A percentile compares a stretch with the other conserved stretches of the same genome.
phyloP scores from a whole-genome alignment of 2,113 vertebrate species.

The Corythoichthys intestinalis region DNA sequence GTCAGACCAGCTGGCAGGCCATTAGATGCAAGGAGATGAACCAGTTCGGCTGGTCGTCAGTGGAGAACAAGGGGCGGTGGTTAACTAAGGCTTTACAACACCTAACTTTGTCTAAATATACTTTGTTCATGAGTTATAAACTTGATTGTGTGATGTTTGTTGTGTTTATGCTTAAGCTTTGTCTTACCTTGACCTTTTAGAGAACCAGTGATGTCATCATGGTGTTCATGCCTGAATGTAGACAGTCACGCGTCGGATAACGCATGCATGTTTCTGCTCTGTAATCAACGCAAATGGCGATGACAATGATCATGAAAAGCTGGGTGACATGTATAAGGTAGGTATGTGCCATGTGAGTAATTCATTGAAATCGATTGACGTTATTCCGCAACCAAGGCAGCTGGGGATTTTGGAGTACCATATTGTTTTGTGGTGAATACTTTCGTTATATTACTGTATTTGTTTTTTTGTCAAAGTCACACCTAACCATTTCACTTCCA shows the following conservation, averaged over 20 bases:
- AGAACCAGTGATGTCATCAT: not conserved
- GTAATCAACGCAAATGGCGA: not conserved
- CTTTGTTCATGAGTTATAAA: not conserved
- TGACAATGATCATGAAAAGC: not conserved
- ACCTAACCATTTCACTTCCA: not conserved
- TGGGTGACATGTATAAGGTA: no score
- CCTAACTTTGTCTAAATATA: not conserved
- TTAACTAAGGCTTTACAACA: not conserved
- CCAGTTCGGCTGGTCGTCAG: constrained; percentile 49
- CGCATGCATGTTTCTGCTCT: not conserved
- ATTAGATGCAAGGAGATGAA: constrained; percentile 33
- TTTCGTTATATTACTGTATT: not conserved
- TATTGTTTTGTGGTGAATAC: not conserved
- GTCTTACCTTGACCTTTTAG: not conserved
- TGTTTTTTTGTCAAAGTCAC: not conserved
- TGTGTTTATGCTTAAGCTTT: not conserved
- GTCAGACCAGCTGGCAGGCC: constrained; percentile 51
- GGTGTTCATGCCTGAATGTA: not conserved
- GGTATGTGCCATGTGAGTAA: not conserved
- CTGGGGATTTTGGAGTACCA: not conserved
- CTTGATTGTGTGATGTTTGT: not conserved
- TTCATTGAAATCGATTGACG: not conserved
- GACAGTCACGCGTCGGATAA: not conserved
- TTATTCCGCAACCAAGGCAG: not conserved
- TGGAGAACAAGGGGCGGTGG: not conserved